These are phyloP conservation scores for Samia ricini DNA, from an alignment of 1,140 invertebrate species.

Conservation along the genomic window DNA sequence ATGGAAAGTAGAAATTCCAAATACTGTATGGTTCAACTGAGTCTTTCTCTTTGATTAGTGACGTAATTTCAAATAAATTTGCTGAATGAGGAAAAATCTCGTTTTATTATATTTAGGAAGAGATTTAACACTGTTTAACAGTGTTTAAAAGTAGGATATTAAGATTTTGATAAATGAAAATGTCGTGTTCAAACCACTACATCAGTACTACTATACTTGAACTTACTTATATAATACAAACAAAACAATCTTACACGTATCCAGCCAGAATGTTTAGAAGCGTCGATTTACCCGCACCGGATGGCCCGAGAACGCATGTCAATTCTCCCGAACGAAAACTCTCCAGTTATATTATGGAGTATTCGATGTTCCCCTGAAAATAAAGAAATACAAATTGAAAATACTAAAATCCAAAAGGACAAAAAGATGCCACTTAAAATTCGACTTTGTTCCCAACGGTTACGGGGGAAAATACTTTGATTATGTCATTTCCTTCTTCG, in stretches of 20 bases:
- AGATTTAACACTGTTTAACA: too few relatives aligned
- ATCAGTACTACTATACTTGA: too few relatives aligned
- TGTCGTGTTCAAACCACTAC: too few relatives aligned
- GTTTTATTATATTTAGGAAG: too few relatives aligned
- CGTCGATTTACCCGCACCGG: constrained; percentile 91
- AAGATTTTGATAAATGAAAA: too few relatives aligned
- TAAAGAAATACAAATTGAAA: constrained; percentile 21
- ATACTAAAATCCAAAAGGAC: neutral
- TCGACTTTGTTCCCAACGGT: neutral
- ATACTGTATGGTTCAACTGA: too few relatives aligned
- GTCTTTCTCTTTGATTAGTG: too few relatives aligned
- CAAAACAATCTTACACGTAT: constrained; percentile 82
- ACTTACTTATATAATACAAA: too few relatives aligned
- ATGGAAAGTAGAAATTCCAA: too few relatives aligned
- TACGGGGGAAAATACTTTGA: neutral
- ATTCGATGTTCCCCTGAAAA: constrained; percentile 82
- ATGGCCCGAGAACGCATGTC: constrained; percentile 91
- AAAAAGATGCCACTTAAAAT: neutral
- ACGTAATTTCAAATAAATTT: too few relatives aligned
- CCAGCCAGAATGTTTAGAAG: constrained; percentile 88
- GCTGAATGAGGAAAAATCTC: too few relatives aligned
- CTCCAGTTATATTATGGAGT: constrained; percentile 82
- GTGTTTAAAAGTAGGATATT: too few relatives aligned
- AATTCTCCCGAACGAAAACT: constrained; percentile 84
- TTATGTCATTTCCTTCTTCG: neutral